Evolutionary conservation across 2,113 vertebrate genomes (phyloP).

Genomic region (Hemiprocne comata): DNA sequence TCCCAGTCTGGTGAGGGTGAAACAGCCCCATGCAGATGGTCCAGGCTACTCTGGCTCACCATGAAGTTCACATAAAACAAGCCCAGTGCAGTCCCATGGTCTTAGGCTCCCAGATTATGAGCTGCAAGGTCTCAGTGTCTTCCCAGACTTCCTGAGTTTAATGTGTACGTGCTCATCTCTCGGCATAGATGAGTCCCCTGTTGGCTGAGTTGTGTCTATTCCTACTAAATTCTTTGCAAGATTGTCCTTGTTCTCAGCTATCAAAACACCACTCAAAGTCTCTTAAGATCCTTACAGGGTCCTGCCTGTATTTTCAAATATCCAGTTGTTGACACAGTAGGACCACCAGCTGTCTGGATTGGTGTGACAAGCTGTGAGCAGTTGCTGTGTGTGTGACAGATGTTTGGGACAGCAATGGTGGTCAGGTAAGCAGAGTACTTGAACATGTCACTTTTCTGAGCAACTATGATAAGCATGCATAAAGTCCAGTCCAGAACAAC

Average conservation of each 20-base stretch:
- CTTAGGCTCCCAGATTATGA: neutral
- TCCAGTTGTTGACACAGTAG: neutral
- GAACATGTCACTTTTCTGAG: neutral
- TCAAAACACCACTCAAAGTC: neutral
- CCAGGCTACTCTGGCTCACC: neutral
- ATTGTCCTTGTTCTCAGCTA: neutral
- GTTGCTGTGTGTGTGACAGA: neutral
- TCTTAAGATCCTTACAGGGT: neutral
- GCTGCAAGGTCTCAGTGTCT: neutral
- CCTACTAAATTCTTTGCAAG: neutral
- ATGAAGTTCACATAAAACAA: neutral
- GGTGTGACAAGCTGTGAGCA: neutral
- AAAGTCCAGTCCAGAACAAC: neutral
- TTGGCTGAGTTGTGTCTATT: neutral
- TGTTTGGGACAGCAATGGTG: neutral
- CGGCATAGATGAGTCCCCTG: accelerated
- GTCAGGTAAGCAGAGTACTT: neutral
- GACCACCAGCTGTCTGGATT: neutral
- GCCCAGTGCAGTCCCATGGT: neutral
- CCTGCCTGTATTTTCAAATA: neutral
- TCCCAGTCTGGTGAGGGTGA: neutral
- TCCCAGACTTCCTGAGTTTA: neutral
- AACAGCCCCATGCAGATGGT: neutral
- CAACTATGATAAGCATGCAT: neutral
- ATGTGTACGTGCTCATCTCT: neutral